phyloP scores from a whole-genome alignment of 37 sponge, comb jelly and placozoan species.

The Lycopodina hypogea region DNA sequence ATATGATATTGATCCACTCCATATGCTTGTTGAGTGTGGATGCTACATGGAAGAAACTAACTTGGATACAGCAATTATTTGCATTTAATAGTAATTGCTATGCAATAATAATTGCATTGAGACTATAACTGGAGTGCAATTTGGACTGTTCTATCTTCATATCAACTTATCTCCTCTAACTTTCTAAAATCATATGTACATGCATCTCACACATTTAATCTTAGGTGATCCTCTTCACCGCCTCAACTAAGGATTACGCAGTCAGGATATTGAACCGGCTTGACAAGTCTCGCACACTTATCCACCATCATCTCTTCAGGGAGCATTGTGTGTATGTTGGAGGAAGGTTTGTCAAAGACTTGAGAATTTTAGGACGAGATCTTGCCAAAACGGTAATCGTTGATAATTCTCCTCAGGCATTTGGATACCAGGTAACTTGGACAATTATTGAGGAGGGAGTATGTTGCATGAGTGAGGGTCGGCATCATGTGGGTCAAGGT shows the following conservation, averaged over 20 bases:
- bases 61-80: too few species aligned
- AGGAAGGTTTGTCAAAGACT: slow-evolving; percentile 91
- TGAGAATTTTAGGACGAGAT: slow-evolving; percentile 88
- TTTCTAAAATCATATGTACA: too few species aligned
- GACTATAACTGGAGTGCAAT: too few species aligned
- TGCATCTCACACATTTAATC: not conserved
- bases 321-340: slow-evolving; percentile 92
- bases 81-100: not conserved
- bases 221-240: slow-evolving; percentile 81
- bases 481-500: too few species aligned
- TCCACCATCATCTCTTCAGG: slow-evolving; percentile 86
- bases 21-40: too few species aligned
- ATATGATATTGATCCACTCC: too few species aligned
- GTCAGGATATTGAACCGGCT: slow-evolving; percentile 84
- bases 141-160: too few species aligned
- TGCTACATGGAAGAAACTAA: too few species aligned
- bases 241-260: slow-evolving; percentile 86
- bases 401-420: slow-evolving; percentile 96
- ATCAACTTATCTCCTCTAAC: too few species aligned
- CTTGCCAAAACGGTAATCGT: slow-evolving; percentile 91
- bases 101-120: too few species aligned
- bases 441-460: too few species aligned
- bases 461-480: too few species aligned
- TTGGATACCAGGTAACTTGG: slow-evolving; percentile 96
- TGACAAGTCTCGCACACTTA: slow-evolving; percentile 77